Base-by-base conservation (phyloP, 2,113 vertebrate species). In the Malaclemys terrapin region DNA sequence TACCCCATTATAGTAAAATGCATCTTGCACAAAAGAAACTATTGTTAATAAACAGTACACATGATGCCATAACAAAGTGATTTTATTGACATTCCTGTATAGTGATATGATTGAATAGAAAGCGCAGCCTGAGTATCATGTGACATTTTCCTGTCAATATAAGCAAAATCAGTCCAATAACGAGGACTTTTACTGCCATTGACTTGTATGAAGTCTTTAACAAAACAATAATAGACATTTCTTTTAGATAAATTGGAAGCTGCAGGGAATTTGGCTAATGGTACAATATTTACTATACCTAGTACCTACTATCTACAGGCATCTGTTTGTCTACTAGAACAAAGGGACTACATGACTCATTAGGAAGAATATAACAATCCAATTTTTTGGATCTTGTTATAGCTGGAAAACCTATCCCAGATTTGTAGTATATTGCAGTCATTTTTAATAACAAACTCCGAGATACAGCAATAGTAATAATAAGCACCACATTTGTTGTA, bases 61-160 rank as follows among this genome's bases (percentile, higher is more conserved):
- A 97, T 96, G 84, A 90, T 96, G 97, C 96, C 98, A 98, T 98
- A 98, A 98, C 98, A 99, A 99, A 99, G 96, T 98, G 97, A 98
- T 96, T 99, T 99, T 99, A 99, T 99, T 99, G 98, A 99, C 98
- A 98, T 99, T 99, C 98, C 98, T 98, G 97, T 98, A 98, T 98
- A 98, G 97, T 98, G 98, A 98, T 98, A 98, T 98, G 97, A 98
- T 98, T 97, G 96, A 98, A 98, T 98, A 98, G 96, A 98, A 98
- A 98, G 98, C 98, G 97, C 95, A 98, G 98, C 98, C 98, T 99
- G 98, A 99, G 98, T 98, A 98, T 98, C 98, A 98, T 97, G 95
- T 98, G 98, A 98, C 98, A 98, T 97, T 98, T 98, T 97, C 97
- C 97, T 95, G 95, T 98, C 95, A 96, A 98, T 97, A 97, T 86